phyloP scores from a whole-genome alignment of 2,797 vertebrate species.

The Acanthurus lineatus region DNA sequence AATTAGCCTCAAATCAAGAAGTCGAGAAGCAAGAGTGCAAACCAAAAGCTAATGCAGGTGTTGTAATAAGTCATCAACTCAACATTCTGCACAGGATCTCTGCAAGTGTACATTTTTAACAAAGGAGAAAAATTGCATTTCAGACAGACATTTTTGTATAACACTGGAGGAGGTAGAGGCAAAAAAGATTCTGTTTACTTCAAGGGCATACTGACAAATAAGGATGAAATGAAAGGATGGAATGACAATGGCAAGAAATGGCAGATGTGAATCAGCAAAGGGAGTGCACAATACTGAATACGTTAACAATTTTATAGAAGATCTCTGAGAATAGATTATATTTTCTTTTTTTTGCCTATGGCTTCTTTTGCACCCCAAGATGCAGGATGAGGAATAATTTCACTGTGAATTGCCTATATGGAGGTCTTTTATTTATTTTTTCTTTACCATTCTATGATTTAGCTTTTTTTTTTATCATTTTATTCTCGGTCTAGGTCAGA shows the following conservation, averaged over 20 bases:
- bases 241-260: conserved; percentile 11
- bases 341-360: neutral
- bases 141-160: neutral
- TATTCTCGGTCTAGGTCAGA: conserved; percentile 13
- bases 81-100: neutral
- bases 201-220: conserved; percentile 24
- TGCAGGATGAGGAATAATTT: neutral
- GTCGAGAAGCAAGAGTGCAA: conserved; percentile 14
- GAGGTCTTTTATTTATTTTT: conserved; percentile 8
- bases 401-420: conserved; percentile 1
- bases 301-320: neutral
- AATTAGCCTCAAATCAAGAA: conserved; percentile 15
- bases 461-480: neutral
- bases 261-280: conserved; percentile 10
- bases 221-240: conserved; percentile 10
- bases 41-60: conserved; percentile 7
- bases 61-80: conserved; percentile 13
- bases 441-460: neutral
- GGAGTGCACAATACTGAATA: neutral
- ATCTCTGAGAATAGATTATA: conserved; percentile 1
- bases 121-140: conserved; percentile 18
- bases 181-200: conserved; percentile 6
- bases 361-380: neutral
- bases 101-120: conserved; percentile 4
- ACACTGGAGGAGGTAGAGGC: neutral